These are phyloP conservation scores for Andrena chrysosceles DNA, from an alignment of 2,888 invertebrate genomes.

Conservation along the genomic window DNA sequence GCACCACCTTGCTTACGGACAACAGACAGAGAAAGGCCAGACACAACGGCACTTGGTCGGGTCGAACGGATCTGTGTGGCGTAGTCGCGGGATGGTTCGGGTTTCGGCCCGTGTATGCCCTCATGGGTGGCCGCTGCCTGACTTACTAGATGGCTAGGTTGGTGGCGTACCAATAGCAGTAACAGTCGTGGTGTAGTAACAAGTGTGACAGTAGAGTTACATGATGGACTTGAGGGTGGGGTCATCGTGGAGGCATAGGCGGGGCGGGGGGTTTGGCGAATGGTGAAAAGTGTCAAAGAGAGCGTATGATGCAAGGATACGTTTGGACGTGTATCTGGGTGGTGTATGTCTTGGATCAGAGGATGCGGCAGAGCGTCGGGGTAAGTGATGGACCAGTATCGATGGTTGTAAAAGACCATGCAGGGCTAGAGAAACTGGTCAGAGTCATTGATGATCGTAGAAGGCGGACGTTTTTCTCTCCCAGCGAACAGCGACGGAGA, in stretches of 20 bases:
- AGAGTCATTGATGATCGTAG: conserved; percentile 67
- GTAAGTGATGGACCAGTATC: conserved; percentile 21
- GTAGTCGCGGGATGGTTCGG: conserved; percentile 81
- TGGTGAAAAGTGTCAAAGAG: not conserved
- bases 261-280: not conserved
- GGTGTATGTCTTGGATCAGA: not conserved
- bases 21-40: conserved; percentile 83
- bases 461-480: conserved; percentile 65
- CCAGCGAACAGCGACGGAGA: conserved; percentile 71
- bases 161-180: conserved; percentile 78
- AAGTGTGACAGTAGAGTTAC: conserved; percentile 61
- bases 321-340: not conserved
- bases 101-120: conserved; percentile 80
- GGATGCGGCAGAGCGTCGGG: conserved; percentile 31
- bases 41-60: conserved; percentile 82
- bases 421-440: conserved; percentile 64
- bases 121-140: conserved; percentile 82
- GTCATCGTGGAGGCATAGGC: conserved; percentile 13
- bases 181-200: conserved; percentile 74
- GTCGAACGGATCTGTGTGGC: conserved; percentile 81
- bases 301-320: not conserved
- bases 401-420: conserved; percentile 51
- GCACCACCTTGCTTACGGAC: conserved; percentile 84
- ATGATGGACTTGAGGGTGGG: not conserved
- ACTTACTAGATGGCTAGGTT: conserved; percentile 80